Base-by-base conservation (phyloP, 2,888 invertebrate species). In the Euzophera pinguis region DNA sequence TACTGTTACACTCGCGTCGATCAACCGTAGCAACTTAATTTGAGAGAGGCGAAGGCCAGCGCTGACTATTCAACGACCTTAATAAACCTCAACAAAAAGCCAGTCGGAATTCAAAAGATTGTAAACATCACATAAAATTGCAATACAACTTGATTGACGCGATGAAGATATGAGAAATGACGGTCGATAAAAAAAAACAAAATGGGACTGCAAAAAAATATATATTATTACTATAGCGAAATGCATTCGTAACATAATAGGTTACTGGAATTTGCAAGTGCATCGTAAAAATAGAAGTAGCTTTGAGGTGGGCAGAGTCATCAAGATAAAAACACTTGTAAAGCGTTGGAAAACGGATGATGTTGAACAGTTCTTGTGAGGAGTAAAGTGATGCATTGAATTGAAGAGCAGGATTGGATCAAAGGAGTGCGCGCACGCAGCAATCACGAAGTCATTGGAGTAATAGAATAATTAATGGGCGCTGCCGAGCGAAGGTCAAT, bases 391-490 rank as follows among this genome's bases (percentile, higher is more conserved):
- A 71, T 68, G 67, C 58, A 62, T 62, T 59, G 68, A 68, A 73
- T 74, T 65, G 69, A 75, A 67, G 70, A 62, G 74, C 70, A 67
- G 67, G 68, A 53, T 50, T 59, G 67, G 78, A 83, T 84, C 81
- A 83, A 83, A 83, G 78, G 69, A 63, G 65, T 64, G 73, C 74
- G 77, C 74, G 72, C 77, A 79, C 77, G 73, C 73, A 73, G 53
- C 65, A 71, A 78, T 79, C 75, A 74, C 72, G 72, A 79, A 73
- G 73, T 77, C 76, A 82, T 81, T 78, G 78, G 72, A 68, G 78
- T 83, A 84, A 86, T 86, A 81, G 82, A 84, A 84, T 86, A 86
- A 86, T 87, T 83, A 86, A 85, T 84, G 81, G 84, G 69, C 78
- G 65, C 71, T 63, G 73, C 69, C 66, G 71, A 70, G 71, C 65